Evolutionary conservation across 1,140 invertebrate genomes (phyloP), one percentile per base, ranked within the genome.

Genomic region (Thrips palmi): DNA sequence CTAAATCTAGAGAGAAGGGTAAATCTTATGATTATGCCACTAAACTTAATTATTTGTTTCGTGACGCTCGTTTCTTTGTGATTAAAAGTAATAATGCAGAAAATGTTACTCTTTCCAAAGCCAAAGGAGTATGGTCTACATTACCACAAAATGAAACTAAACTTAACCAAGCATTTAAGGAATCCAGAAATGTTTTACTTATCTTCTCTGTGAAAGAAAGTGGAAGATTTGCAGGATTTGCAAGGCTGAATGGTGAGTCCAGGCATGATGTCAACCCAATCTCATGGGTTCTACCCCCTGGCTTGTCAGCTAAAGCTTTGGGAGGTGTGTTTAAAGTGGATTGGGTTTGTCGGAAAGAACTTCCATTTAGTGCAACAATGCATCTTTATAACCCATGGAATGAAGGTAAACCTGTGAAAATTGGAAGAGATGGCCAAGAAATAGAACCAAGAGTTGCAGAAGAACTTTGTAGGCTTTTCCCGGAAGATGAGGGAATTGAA

Each of bases 71-170:
- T 45, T 97, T 92, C 66, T 97, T 96, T 63, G 71, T 97, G 17
- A 94, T 97, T 44, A 97, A 97, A 60, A 94, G 89, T 30, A 96
- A 96, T 58, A 97, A 97, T 63, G 80, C 82, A 42, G 92, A 97
- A 58, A 97, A 97, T 63, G 79, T 97, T 20, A 79, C 80, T 17
- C 51, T 97, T 19, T 91, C 91, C 1, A 97, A 97, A 62, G 77
- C 75, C 1, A 93, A 87, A 65, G 87, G 86, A 43, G 91, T 97
- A 2, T 97, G 92, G 93, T 94, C 91, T 7, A 97, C 93, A 4
- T 70, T 93, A 37, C 89, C 88, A 11, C 87, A 91, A 57, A 97
- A 97, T 63, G 92, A 97, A 66, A 74, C 80, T 2, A 93, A 92
- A 60, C 65, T 97, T 17, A 97, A 94, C 60, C 81, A 89, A 63